phyloP scores from a whole-genome alignment of 2,888 invertebrate species.

The Megalurothrips usitatus region DNA sequence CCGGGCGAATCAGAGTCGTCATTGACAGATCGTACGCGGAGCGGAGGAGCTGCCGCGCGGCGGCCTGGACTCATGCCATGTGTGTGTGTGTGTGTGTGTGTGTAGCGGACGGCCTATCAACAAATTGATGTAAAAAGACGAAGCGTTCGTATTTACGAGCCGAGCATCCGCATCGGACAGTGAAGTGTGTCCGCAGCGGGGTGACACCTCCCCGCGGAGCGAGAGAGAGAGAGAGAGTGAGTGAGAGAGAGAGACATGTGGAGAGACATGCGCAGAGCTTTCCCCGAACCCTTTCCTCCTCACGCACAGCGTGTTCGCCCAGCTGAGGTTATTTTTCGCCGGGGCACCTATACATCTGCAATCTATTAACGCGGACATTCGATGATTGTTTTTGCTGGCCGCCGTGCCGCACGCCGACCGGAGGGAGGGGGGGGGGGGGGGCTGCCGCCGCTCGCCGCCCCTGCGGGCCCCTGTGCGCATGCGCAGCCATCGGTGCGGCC shows the following conservation, averaged over 20 bases:
- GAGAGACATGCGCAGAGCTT: not conserved
- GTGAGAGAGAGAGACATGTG: not conserved
- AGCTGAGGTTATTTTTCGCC: not conserved
- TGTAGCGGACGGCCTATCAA: slow-evolving; percentile 14
- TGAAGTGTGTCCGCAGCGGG: not conserved
- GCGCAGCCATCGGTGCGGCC: not conserved
- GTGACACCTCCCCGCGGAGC: too few species aligned
- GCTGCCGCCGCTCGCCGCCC: not conserved
- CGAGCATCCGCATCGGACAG: not conserved
- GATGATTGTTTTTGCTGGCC: not conserved
- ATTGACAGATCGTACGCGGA: not conserved
- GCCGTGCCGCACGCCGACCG: too few species aligned
- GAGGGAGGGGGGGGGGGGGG: too few species aligned
- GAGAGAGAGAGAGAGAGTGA: not conserved
- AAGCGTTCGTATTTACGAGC: not conserved
- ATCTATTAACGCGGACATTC: not conserved
- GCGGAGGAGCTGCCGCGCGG: not conserved
- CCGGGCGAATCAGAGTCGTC: not conserved
- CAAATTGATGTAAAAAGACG: slow-evolving; percentile 25
- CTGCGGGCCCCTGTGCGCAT: too few species aligned
- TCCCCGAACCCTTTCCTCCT: not conserved
- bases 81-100: not conserved
- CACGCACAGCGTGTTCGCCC: not conserved
- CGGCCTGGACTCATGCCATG: not conserved
- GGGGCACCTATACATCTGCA: not conserved